These are phyloP conservation scores for Zaprionus obscuricornis DNA, from an alignment of 2,888 invertebrate genomes.

Conservation along the genomic window DNA sequence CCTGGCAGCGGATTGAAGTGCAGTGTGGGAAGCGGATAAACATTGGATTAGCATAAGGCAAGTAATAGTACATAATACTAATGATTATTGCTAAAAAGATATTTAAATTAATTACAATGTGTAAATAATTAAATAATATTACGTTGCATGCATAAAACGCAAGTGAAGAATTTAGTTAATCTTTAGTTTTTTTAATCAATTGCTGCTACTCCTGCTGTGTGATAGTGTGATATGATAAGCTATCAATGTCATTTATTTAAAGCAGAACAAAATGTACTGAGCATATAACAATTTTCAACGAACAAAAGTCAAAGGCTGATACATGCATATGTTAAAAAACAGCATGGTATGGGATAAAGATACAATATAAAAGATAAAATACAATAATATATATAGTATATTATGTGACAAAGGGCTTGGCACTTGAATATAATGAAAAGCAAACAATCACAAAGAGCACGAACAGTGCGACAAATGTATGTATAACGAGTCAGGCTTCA, in stretches of 20 bases:
- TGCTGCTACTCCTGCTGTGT: conserved; percentile 29
- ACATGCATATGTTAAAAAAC: too few relatives aligned
- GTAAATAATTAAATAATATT: background rate
- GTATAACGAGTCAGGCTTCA: background rate
- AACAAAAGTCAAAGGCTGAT: background rate
- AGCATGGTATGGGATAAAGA: too few relatives aligned
- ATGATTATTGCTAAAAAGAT: too few relatives aligned
- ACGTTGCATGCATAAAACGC: background rate
- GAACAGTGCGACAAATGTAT: background rate
- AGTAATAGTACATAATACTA: background rate
- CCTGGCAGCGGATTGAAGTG: conserved; percentile 26
- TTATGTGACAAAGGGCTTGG: too few relatives aligned
- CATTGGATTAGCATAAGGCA: background rate
- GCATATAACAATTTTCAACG: conserved; percentile 1
- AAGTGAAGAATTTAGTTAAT: conserved; percentile 18
- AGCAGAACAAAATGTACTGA: conserved; percentile 17
- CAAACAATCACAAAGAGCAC: too few relatives aligned
- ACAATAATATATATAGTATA: too few relatives aligned
- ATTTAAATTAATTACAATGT: background rate
- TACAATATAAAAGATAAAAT: too few relatives aligned
- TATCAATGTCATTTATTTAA: conserved; percentile 51
- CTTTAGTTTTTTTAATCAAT: too few relatives aligned
- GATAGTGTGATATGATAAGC: conserved; percentile 50
- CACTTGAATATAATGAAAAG: too few relatives aligned
- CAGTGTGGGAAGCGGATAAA: conserved; percentile 18